Base-by-base conservation (phyloP, 2,888 invertebrate species). In the Opisthograptis luteolata region DNA sequence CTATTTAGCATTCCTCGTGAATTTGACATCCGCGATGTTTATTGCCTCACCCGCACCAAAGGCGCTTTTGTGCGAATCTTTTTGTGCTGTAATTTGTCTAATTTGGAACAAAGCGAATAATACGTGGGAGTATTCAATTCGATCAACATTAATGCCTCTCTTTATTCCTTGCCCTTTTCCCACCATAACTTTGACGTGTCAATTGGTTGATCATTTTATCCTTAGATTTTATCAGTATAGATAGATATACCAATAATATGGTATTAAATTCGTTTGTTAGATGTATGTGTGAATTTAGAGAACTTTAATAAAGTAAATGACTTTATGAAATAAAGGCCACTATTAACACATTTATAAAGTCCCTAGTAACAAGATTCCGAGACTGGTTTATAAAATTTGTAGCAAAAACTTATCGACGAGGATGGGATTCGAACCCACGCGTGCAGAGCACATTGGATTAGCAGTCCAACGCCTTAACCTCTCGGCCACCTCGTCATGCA, bases 361-460 rank as follows among this genome's bases (percentile, higher is more conserved):
- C n/a, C n/a, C n/a, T n/a, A n/a, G n/a, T n/a, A 25, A n/a, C 2
- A 1, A 2, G 24, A 1, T 27, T 35, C 28, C 12, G 13, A 15
- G 19, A 22, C 12, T 15, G 9, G 9, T 10, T 32, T 30, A 27
- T n/a, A 22, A 35, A 40, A 31, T 8, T 13, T 7, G 1, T 6
- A 22, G 7, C 34, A 55, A 62, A 65, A 62, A 47, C 1, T 2
- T 24, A 78, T 69, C 93, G 93, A 93, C 93, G 93, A 93, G 93
- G 94, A 94, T 94, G 94, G 94, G 94, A 94, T 94, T 94, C 94
- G 93, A 94, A 94, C 94, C 94, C 94, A 94, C 94, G 94, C 94
- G 94, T 94, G 94, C 94, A 94, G 94, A 94, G 94, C 94, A 93
- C 94, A 94, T 94, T 94, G 94, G 94, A 94, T 95, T 95, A 95